Conservation (phyloP, 2,888 invertebrate genomes). For the Oligia latruncula region DNA sequence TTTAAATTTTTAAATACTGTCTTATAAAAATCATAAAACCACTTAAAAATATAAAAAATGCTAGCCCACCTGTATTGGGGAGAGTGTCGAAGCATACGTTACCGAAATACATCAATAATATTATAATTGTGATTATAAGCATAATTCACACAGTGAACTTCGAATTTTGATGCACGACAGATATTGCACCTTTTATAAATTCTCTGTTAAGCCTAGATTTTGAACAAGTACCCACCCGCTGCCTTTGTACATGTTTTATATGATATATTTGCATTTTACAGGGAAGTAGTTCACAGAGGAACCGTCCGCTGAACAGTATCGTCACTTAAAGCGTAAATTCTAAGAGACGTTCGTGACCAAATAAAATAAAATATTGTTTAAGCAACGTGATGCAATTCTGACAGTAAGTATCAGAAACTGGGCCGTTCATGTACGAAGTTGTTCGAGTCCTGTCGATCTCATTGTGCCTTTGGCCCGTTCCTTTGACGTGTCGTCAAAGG, state of each 20-base stretch:
- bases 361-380: constrained; percentile 29
- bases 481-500: constrained; percentile 64
- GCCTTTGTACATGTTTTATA: not conserved
- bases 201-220: not conserved
- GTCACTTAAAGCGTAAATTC: not conserved
- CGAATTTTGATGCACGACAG: not conserved
- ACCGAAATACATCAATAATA: constrained; percentile 1
- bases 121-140: constrained; percentile 12
- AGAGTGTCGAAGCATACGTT: not conserved
- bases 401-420: constrained; percentile 38
- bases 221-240: not conserved
- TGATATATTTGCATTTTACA: not conserved
- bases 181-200: not conserved
- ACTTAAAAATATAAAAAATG: constrained; percentile 7
- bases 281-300: not conserved
- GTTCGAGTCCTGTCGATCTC: constrained; percentile 54
- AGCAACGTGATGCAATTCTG: constrained; percentile 42
- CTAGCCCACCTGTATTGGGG: not conserved
- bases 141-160: not conserved
- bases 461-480: constrained; percentile 61
- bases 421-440: constrained; percentile 55
- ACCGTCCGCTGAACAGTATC: not conserved
- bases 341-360: not conserved
- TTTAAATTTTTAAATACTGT: constrained; percentile 7
- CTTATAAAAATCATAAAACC: constrained; percentile 1